Base-by-base conservation (phyloP, 2,888 invertebrate species). In the Thelaira solivaga region DNA sequence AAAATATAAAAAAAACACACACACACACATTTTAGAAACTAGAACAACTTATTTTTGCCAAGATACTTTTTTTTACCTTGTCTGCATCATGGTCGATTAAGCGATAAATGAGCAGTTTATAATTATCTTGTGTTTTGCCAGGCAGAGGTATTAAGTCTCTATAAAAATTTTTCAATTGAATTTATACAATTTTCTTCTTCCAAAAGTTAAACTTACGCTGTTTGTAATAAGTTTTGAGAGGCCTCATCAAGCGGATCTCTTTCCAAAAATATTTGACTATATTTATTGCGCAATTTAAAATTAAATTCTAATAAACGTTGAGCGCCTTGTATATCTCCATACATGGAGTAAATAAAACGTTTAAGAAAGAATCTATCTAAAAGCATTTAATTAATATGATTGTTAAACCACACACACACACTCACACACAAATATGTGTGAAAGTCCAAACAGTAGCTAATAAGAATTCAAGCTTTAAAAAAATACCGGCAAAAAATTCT, bases 61-160 rank as follows among this genome's bases (percentile, higher is more conserved):
- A 51, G 7, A 64, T 78, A n/a, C n/a, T n/a, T n/a, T n/a, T n/a
- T n/a, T n/a, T 82, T 73, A 89, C 89, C 84, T 89, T 88, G 49
- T 93, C 93, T 31, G 92, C 88, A 83, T 93, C 92, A 1, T 90
- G 90, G 82, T 92, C 92, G 65, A 90, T 90, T 26, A 94, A 86
- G 3, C 93, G 91, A 85, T 93, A 93, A 57, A 94, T 89, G 77
- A 93, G 92, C 10, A 93, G 88, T 85, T 92, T 92, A 86, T 92
- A 92, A 84, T 93, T 93, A 81, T 93, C 91, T 80, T 91, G 90
- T 1, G 93, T 93, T 80, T 91, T 89, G 80, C 91, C 91, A 1
- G 93, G 93, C 53, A 94, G 88, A 1, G 93, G 93, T 34, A 93
- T 86, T 89, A 93, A 91, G 86, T 94, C 93, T 18, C 94, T 94